Conservation (phyloP, 2,888 invertebrate genomes). For the Colostygia pectinataria region DNA sequence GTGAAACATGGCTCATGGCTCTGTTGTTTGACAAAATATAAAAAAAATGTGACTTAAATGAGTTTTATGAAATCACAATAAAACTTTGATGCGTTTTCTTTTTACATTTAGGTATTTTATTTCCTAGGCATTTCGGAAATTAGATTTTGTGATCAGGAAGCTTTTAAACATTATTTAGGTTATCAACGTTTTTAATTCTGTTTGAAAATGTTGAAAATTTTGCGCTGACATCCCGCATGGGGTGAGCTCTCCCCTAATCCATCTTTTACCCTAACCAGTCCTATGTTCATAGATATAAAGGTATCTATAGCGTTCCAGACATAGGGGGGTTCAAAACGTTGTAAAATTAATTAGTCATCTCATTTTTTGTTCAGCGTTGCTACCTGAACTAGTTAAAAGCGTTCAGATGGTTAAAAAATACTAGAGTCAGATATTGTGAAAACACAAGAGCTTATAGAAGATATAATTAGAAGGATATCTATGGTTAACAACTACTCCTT, state of each 20-base stretch:
- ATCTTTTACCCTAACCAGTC: conserved; percentile 24
- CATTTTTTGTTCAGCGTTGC: conserved; percentile 8
- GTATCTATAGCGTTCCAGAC: conserved; percentile 24
- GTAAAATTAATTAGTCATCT: conserved; percentile 24
- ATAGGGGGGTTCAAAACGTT: conserved; percentile 17
- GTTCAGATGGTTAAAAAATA: neutral
- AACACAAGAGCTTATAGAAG: too few species aligned
- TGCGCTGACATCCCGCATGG: conserved; percentile 26
- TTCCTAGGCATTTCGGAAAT: too few species aligned
- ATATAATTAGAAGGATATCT: too few species aligned
- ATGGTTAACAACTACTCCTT: too few species aligned
- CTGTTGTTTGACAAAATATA: too few species aligned
- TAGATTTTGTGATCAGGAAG: too few species aligned
- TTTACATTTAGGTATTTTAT: too few species aligned
- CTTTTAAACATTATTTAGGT: conserved; percentile 3
- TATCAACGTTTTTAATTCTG: conserved; percentile 11
- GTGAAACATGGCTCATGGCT: neutral
- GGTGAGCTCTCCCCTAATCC: conserved; percentile 20
- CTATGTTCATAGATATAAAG: conserved; percentile 9
- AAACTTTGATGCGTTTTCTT: neutral
- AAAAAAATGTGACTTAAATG: too few species aligned
- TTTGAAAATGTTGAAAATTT: conserved; percentile 11
- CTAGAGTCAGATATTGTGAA: too few species aligned
- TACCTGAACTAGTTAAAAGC: neutral
- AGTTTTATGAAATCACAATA: too few species aligned